Evolutionary conservation across 2,797 vertebrate genomes (phyloP), one percentile per base, ranked within the genome.

Genomic region (Helarctos malayanus): DNA sequence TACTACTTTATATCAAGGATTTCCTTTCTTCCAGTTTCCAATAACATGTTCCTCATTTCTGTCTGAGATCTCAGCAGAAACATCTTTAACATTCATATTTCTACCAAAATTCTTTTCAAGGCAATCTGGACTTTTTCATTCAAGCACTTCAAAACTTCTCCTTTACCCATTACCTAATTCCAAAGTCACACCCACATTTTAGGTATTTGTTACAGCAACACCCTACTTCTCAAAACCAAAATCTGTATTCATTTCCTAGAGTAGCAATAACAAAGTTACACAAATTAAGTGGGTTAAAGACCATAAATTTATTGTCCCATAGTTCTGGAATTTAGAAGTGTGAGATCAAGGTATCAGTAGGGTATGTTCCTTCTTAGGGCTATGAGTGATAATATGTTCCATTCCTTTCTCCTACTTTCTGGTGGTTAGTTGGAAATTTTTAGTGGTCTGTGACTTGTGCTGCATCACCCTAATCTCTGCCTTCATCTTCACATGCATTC

Each of bases 211-310:
- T 87, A 87, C 18, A 68, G 41, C 23, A 69, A 35, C 25, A 71
- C 19, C 2, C 16, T 80, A 35, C 61, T 80, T 87, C 38, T 14
- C 75, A 38, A 35, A 69, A 71, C 3, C 25, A 87, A 80, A 35
- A 87, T 69, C 52, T 80, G 59, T 47, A 87, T 93, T 86, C 38
- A 59, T 93, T 93, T 49, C 41, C 18, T 52, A 80, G 25, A 59
- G 68, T 2, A 49, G 10, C 14, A 63, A 49, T 69, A 59, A 78
- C 15, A 79, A 45, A 87, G 18, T 87, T 80, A 41, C 13, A 80
- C 32, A 2, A 15, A n/a, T 68, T 65, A 92, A 57, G 57, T 85
- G 63, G 13, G 32, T 79, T 87, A 80, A 79, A 35, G 47, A 86
- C 3, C 52, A n/a, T 69, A 69, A 69, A 29, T 87, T 54, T 54